Evolutionary conservation across 1,140 invertebrate genomes (phyloP), one percentile per base, ranked within the genome.

Genomic region (Gryllus bimaculatus): DNA sequence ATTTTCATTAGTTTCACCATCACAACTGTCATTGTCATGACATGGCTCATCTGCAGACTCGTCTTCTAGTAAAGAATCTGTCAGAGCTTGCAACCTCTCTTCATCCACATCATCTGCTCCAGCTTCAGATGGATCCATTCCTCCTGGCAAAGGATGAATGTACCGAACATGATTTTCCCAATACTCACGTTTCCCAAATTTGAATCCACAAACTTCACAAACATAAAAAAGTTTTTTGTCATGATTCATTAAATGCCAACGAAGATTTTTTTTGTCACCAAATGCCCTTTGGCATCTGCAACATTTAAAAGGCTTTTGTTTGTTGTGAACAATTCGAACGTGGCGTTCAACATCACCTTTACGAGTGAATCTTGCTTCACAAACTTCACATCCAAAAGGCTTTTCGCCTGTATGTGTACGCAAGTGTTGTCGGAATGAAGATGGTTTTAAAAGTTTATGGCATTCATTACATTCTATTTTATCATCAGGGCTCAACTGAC

Each of bases 331-430:
- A 20, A 82, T 81, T 74, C 82, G 81, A 47, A 83, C 83, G 74
- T 84, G 84, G 47, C 83, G 81, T 75, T 83, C 80, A 13, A 83
- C 82, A 81, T 84, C 82, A 74, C 84, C 83, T 78, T 82, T 82
- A 47, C 84, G 80, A 12, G 82, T 83, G 80, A 85, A 85, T 73
- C 81, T 82, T 15, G 83, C 82, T 82, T 89, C 85, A 83, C 94
- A 95, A 80, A 88, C 85, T 21, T 89, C 86, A 83, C 94, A 95
- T 73, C 88, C 87, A 83, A 93, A 94, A 5, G 93, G 93, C 82
- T 93, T 93, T 80, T 93, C 92, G 80, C 92, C 91, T 4, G 92
- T 93, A 80, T 93, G 93, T 80, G 91, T 91, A 78, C 92, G 84
- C 66, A 90, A 85, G 83, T 92, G 91, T 21, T 83, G 83, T 74